These are phyloP conservation scores for Dreissena rostriformis DNA, from an alignment of 1,140 invertebrate species.

Conservation along the genomic window DNA sequence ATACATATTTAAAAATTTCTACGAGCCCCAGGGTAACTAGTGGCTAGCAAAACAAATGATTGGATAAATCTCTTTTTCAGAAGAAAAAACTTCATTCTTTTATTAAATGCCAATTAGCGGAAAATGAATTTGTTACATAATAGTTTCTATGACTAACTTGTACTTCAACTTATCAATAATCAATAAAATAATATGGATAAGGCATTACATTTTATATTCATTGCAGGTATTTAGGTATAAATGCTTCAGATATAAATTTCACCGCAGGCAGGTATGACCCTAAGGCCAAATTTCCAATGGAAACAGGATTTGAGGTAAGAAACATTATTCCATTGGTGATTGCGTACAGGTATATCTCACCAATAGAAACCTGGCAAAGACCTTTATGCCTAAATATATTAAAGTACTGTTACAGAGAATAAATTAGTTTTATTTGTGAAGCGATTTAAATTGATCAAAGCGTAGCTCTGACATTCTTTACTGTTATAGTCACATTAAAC, in stretches of 20 bases:
- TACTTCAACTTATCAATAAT: not conserved
- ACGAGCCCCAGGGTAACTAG: too few relatives aligned
- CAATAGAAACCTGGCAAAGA: too few relatives aligned
- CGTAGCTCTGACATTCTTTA: too few relatives aligned
- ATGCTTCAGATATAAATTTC: slow-evolving; percentile 78
- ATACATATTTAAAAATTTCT: too few relatives aligned
- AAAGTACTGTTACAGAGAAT: too few relatives aligned
- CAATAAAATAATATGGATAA: slow-evolving; percentile 1
- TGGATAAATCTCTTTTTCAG: not conserved
- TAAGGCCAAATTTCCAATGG: slow-evolving; percentile 70
- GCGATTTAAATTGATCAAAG: too few relatives aligned
- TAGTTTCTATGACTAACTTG: not conserved
- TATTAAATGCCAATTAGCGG: not conserved
- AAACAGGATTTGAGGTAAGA: slow-evolving; percentile 75
- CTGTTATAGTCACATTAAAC: too few relatives aligned
- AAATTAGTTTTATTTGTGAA: too few relatives aligned
- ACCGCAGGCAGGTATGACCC: slow-evolving; percentile 75
- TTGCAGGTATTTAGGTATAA: slow-evolving; percentile 76
- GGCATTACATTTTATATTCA: not conserved
- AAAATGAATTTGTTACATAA: not conserved
- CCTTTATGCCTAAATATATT: too few relatives aligned
- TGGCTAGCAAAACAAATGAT: too few relatives aligned
- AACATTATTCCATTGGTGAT: not conserved
- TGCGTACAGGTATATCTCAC: too few relatives aligned
- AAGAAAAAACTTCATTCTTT: not conserved